These are phyloP conservation scores for Diarsia rubi DNA, from an alignment of 2,888 invertebrate species.

Conservation along the genomic window DNA sequence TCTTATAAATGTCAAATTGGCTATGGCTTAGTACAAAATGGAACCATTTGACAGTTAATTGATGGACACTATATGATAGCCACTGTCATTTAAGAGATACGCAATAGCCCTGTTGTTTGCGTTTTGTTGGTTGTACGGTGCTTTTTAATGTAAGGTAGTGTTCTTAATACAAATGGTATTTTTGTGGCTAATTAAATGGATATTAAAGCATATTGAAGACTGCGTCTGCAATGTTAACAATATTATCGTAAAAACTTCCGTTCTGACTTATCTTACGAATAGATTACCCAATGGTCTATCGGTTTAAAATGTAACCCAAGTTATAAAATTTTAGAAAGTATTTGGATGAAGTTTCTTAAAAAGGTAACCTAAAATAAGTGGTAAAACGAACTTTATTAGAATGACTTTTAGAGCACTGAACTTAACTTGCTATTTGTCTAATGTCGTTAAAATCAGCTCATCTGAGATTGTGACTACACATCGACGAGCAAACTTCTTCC, in stretches of 20 bases:
- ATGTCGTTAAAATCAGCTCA: neutral
- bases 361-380: no score
- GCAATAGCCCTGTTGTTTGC: constrained; percentile 22
- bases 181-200: neutral
- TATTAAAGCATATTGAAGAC: no score
- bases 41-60: no score
- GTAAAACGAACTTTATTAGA: neutral
- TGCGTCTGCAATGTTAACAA: neutral
- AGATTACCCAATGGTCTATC: neutral
- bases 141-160: neutral
- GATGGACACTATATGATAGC: no score
- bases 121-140: constrained; percentile 1
- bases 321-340: neutral
- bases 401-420: neutral
- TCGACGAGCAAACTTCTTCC: neutral
- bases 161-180: neutral
- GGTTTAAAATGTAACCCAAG: neutral
- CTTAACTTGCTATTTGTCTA: neutral
- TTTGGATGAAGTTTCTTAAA: neutral
- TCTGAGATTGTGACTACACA: neutral
- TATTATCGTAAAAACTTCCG: neutral
- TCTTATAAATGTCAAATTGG: no score
- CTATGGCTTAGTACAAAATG: no score
- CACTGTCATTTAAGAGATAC: no score
- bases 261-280: neutral